These are phyloP conservation scores for Sebastes diploproa DNA, from an alignment of 2,797 vertebrate species.

Conservation along the genomic window DNA sequence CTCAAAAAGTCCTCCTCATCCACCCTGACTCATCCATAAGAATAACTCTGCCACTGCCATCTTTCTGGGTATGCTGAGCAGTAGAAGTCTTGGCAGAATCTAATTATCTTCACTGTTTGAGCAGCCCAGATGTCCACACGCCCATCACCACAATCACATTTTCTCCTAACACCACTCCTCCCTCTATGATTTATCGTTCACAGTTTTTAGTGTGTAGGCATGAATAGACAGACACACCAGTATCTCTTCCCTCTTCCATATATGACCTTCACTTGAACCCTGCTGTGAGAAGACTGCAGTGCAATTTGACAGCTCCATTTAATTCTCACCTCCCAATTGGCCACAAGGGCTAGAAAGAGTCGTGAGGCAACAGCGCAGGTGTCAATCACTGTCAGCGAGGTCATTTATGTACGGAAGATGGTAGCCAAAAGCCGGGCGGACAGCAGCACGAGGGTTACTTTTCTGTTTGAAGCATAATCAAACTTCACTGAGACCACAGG, in stretches of 20 bases:
- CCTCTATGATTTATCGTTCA: not conserved
- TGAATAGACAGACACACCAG: not conserved
- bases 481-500: not conserved
- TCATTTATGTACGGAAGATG: conserved; percentile 17
- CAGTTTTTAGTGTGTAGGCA: not conserved
- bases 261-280: conserved; percentile 48
- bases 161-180: not conserved
- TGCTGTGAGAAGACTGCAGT: not conserved
- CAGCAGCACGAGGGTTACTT: not conserved
- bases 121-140: conserved; percentile 29
- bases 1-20: conserved; percentile 12
- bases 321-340: conserved; percentile 40
- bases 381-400: conserved; percentile 42
- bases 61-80: conserved; percentile 14
- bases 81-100: conserved; percentile 30
- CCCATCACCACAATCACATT: conserved; percentile 27
- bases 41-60: not conserved
- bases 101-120: conserved; percentile 20
- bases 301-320: conserved; percentile 31
- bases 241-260: not conserved
- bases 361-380: conserved; percentile 15
- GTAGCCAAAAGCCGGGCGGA: not conserved
- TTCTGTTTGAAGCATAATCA: not conserved
- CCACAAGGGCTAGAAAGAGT: conserved; percentile 13
- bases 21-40: conserved; percentile 19